Evolutionary conservation across 2,113 vertebrate species (phyloP).

Genomic region (Laticauda colubrina): DNA sequence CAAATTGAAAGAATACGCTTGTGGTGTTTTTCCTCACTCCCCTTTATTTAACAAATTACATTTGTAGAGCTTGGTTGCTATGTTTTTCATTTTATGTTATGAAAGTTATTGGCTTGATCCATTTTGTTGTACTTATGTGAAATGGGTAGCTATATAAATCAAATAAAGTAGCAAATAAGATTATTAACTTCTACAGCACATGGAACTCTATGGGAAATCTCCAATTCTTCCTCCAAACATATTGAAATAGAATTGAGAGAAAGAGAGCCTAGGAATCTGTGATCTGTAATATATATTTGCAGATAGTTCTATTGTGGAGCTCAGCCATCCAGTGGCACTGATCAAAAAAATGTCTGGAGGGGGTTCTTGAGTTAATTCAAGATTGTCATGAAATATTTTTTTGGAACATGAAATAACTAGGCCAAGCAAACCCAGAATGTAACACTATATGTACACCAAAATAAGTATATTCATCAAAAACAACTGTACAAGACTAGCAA

Average conservation of each 20-base stretch:
- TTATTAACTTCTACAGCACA: neutral
- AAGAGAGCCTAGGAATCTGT: neutral
- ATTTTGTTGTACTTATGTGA: neutral
- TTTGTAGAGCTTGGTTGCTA: neutral
- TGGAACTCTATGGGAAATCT: neutral
- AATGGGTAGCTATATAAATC: neutral
- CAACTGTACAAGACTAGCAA: no score
- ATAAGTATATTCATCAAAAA: no score
- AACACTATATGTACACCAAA: no score
- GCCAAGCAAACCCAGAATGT: no score
- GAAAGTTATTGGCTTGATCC: neutral
- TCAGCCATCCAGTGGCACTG: neutral
- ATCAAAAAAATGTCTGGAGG: neutral
- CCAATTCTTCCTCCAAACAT: neutral
- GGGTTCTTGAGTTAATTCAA: neutral
- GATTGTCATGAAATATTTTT: neutral
- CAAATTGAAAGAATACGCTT: neutral
- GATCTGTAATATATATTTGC: neutral
- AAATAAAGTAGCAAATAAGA: neutral
- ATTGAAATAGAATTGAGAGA: neutral
- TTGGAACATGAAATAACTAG: no score
- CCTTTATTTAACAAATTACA: neutral
- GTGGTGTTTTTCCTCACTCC: neutral
- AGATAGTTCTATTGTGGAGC: neutral
- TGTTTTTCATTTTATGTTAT: neutral